Evolutionary conservation across 2,888 invertebrate genomes (phyloP).

Genomic region (Xestia sexstrigata): DNA sequence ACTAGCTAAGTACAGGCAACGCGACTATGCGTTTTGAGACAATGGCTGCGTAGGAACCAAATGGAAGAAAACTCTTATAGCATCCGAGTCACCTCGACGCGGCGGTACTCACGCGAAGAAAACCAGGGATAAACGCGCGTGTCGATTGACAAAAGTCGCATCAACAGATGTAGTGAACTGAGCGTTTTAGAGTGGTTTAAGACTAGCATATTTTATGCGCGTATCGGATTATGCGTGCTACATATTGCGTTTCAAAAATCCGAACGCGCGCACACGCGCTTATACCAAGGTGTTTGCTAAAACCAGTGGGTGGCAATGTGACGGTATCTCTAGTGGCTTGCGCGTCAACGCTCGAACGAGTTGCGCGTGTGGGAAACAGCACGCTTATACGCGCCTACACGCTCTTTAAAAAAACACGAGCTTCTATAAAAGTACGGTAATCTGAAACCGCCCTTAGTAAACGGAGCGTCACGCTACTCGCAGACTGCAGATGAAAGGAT

Average conservation of each 20-base stretch:
- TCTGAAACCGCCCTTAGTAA: not conserved
- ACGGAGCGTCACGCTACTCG: not conserved
- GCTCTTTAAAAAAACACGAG: too few species aligned
- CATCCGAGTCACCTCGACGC: not conserved
- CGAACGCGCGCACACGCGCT: not conserved
- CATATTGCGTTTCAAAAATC: not conserved
- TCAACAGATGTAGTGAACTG: not conserved
- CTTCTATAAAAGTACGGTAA: not conserved
- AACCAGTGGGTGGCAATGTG: not conserved
- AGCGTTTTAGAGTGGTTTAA: not conserved
- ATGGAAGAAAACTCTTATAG: not conserved
- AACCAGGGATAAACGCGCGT: not conserved
- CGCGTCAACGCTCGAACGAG: not conserved
- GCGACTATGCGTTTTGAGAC: too few species aligned
- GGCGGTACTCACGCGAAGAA: not conserved
- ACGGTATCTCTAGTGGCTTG: not conserved
- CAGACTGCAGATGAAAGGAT: constrained; percentile 4
- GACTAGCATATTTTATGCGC: not conserved
- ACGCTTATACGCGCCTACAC: not conserved
- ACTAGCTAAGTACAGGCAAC: too few species aligned
- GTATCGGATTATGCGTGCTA: not conserved
- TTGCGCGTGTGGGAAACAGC: not conserved
- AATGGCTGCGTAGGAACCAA: not conserved
- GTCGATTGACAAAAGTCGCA: not conserved
- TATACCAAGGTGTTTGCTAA: not conserved